Base-by-base conservation (phyloP, 2,113 vertebrate species). In the Bufo gargarizans region DNA sequence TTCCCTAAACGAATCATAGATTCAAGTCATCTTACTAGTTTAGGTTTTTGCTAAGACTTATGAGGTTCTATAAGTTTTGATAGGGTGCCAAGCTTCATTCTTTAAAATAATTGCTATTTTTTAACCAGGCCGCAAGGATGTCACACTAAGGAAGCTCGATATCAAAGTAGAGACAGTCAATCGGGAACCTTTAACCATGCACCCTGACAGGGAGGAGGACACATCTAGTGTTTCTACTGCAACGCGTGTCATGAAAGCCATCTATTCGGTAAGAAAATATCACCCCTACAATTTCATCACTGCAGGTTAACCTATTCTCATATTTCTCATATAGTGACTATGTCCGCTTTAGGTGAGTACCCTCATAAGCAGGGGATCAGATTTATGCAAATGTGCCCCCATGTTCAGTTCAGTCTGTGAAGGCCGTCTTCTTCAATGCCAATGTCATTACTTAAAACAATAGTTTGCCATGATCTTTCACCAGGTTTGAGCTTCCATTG, bases 141-240 rank as follows among this genome's bases (percentile, higher is more conserved):
- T 99, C 80, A 97, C 97, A 0, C 92, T 99, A 7, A 96, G 98
- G 56, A 99, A 99, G 91, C 93, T 98, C 86, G 97, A 99, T 92
- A 98, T 99, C 92, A 98, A 99, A 91, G 98, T 99, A 90, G 97
- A 99, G 90, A 99, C 98, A 0, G 98, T 99, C 82, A 98, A 99
- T 94, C 96, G 98, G 87, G 98, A 99, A 90, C 97, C 96, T 0
- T 95, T 97, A 90, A 96, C 95, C 0, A 93, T 98, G 93, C 94
- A 95, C 22, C 0, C 91, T 0, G 95, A 96, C 84, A 89, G 94
- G 0, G 97, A 99, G 86, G 98, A 99, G 22, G 97, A 99, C 86
- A 93, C 96, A 0, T 93, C 96, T 91, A 96, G 96, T 1, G 94
- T 97, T 89, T 97, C 97, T 92, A 98, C 97, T 0, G 97, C 97